Evolutionary conservation across 2,888 invertebrate genomes (phyloP), one percentile per base, ranked within the genome.

Genomic region (Epirrita christyi): DNA sequence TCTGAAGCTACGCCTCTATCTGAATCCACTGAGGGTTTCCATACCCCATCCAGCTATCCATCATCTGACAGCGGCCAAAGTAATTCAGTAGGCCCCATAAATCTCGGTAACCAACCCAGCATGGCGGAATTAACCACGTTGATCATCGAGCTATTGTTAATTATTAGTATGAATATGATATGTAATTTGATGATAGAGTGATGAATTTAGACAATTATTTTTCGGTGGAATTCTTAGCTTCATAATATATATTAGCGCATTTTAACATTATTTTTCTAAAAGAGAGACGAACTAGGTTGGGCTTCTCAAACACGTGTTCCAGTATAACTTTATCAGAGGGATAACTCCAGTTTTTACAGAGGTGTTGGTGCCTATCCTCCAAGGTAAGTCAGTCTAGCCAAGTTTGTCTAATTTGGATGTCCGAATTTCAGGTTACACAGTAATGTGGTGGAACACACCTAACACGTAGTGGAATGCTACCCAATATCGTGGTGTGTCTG

Each of bases 61-160:
- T 76, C 76, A 76, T 69, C 57, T 59, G 65, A 70, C 66, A 61
- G 64, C 58, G 55, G 47, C 65, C 60, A 41, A 74, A 75, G 72
- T 75, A 78, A 78, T 78, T 73, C 71, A 76, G 71, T 71, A 67
- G 65, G 45, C 52, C 67, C 72, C 53, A 78, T 78, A 78, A 77
- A 78, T 78, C 74, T 71, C 64, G 27, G 37, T 51, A 67, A 70
- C 66, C 2, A 58, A 68, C 61, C 59, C 70, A 58, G 58, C 66
- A 65, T 60, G 52, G 62, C 66, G 65, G 57, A 67, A 66, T 65
- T 68, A 68, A 64, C 67, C 63, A 57, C 62, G 64, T 62, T 67
- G 68, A 67, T 68, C 64, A 64, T 55, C 53, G 51, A 44, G 46
- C 56, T 61, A 65, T 65, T 65, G 63, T 65, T 56, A 60, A 63